A percentile compares a stretch with the other conserved stretches of the same genome.
phyloP scores from a whole-genome alignment of 1,140 invertebrate species.

The Ephestia elutella region DNA sequence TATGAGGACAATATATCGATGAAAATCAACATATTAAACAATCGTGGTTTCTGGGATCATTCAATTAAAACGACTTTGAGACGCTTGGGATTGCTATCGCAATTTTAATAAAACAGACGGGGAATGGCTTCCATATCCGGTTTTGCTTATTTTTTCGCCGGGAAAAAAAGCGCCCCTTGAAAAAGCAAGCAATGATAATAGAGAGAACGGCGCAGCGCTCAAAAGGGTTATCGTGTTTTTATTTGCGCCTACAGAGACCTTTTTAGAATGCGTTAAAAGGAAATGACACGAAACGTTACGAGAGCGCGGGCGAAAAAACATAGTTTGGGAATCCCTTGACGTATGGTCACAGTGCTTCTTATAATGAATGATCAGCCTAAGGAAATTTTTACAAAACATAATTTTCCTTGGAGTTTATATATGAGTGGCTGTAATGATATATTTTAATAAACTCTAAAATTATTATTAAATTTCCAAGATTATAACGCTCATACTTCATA shows the following conservation, averaged over 20 bases:
- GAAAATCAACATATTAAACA: conserved; percentile 54
- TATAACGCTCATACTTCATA: too few relatives aligned
- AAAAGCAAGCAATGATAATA: conserved; percentile 63
- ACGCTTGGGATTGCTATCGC: conserved; percentile 59
- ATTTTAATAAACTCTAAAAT: too few relatives aligned
- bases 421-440: too few relatives aligned
- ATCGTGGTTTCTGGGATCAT: conserved; percentile 36
- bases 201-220: conserved; percentile 53
- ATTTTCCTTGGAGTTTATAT: too few relatives aligned
- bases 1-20: conserved; percentile 49
- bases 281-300: conserved; percentile 30
- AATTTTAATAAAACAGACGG: conserved; percentile 69
- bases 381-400: too few relatives aligned
- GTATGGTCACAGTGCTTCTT: neutral
- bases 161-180: conserved; percentile 51
- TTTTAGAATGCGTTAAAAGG: conserved; percentile 53
- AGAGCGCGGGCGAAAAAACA: conserved; percentile 32
- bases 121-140: conserved; percentile 61
- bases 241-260: conserved; percentile 46
- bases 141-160: conserved; percentile 42
- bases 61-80: conserved; percentile 38
- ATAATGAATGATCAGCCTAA: neutral
- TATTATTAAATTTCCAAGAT: too few relatives aligned
- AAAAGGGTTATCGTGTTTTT: conserved; percentile 64
- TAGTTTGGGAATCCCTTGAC: conserved; percentile 8